A percentile compares a stretch with the other conserved stretches of the same genome.
These are phyloP conservation scores for Ectropis grisescens DNA, from an alignment of 1,140 invertebrate species.

Conservation along the genomic window DNA sequence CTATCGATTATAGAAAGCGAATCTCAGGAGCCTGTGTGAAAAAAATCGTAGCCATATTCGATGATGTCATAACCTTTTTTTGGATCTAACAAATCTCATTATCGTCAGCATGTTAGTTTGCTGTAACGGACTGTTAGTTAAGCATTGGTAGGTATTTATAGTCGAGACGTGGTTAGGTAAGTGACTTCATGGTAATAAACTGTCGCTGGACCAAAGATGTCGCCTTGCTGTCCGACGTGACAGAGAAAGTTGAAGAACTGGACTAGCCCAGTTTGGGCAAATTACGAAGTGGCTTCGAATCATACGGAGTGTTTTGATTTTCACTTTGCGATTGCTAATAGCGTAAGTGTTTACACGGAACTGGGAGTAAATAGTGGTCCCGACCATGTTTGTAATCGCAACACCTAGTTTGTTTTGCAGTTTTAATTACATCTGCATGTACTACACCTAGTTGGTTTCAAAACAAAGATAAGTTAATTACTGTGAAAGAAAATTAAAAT, in stretches of 20 bases:
- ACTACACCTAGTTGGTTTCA: no score
- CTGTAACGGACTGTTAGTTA: no score
- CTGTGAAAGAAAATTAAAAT: no score
- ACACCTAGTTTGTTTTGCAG: no score
- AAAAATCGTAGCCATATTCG: conserved; percentile 16
- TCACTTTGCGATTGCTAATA: conserved; percentile 33
- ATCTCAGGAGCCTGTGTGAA: conserved; percentile 25
- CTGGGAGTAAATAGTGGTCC: no score
- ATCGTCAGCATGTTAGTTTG: conserved; percentile 15
- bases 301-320: conserved; percentile 35
- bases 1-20: conserved; percentile 48
- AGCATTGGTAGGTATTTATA: no score
- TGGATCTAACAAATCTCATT: conserved; percentile 12
- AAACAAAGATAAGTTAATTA: no score
- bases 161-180: conserved; percentile 1
- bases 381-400: no score
- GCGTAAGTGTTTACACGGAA: no score
- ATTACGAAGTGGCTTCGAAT: conserved; percentile 40
- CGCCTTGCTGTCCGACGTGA: conserved; percentile 41
- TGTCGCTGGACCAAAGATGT: conserved; percentile 10
- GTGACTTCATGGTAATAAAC: conserved; percentile 9
- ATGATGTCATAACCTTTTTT: conserved; percentile 21
- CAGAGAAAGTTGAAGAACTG: conserved; percentile 63
- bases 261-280: conserved; percentile 38
- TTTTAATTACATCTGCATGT: no score